Conservation (phyloP, 2,113 vertebrate genomes). For the Pteropus alecto region DNA sequence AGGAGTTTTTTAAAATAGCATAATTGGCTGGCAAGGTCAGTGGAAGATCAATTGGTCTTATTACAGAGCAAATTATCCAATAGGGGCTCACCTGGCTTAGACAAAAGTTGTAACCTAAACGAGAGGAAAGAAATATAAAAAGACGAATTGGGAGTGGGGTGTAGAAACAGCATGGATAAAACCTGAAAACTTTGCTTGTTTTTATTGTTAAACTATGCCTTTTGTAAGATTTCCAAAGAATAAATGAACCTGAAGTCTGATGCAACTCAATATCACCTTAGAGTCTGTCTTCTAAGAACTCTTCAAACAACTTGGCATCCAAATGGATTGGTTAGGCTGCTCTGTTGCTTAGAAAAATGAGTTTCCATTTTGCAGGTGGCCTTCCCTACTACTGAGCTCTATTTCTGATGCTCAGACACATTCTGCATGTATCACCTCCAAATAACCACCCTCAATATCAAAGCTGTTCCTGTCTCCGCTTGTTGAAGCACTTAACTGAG, state of each 20-base stretch:
- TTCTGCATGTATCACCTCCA: not conserved
- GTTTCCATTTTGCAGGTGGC: not conserved
- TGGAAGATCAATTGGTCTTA: not conserved
- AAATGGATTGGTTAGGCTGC: not conserved
- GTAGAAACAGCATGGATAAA: not conserved
- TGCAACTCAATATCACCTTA: not conserved
- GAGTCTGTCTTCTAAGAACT: not conserved
- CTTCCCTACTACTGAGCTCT: not conserved
- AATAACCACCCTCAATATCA: not conserved
- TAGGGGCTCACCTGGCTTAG: not conserved
- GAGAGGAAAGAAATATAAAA: not conserved
- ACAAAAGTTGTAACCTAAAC: not conserved
- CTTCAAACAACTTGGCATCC: not conserved
- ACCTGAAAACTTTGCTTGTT: not conserved
- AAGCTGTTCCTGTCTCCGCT: conserved; percentile 6
- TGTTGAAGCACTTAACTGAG: conserved; percentile 31
- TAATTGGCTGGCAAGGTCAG: not conserved
- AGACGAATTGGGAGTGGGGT: not conserved
- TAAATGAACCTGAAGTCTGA: not conserved
- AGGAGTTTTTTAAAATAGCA: not conserved
- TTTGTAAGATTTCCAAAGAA: not conserved
- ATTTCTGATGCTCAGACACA: not conserved
- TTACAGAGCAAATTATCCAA: not conserved
- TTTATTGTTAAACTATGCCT: not conserved
- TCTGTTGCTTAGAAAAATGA: conserved; percentile 5